phyloP scores from a whole-genome alignment of 2,797 vertebrate species.

The Phoxinus dragarum region DNA sequence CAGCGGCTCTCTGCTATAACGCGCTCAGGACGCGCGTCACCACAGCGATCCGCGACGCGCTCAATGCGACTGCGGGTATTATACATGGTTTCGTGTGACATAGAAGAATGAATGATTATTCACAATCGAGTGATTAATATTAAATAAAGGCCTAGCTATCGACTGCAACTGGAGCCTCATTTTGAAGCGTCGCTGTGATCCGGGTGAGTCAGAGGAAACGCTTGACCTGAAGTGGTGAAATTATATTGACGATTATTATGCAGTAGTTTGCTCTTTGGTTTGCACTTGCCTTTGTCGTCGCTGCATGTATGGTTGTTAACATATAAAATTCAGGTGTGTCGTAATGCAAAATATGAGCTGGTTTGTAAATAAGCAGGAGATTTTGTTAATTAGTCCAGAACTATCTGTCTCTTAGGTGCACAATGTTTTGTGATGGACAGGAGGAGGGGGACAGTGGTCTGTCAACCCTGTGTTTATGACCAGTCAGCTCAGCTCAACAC shows the following conservation, averaged over 20 bases:
- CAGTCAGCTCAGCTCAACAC: not conserved
- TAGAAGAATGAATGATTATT: slow-evolving; percentile 26
- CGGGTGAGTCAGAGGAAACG: slow-evolving; percentile 60
- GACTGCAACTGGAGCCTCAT: slow-evolving; percentile 68
- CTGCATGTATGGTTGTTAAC: not conserved
- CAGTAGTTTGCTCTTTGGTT: not conserved
- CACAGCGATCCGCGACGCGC: slow-evolving; percentile 47
- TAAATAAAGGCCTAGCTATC: slow-evolving; percentile 58
- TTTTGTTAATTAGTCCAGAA: not conserved
- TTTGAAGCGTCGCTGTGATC: slow-evolving; percentile 70
- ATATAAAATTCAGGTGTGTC: not conserved
- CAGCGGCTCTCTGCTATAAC: slow-evolving; percentile 49
- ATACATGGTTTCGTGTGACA: not conserved
- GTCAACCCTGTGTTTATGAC: slow-evolving; percentile 22
- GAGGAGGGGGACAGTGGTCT: slow-evolving; percentile 42
- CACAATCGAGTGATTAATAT: slow-evolving; percentile 30
- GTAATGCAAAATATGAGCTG: not conserved
- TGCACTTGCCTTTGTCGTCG: not conserved
- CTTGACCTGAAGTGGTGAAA: not conserved
- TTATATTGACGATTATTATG: not conserved
- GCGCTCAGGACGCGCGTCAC: slow-evolving; percentile 64
- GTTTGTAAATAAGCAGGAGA: not conserved
- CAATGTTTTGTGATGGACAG: slow-evolving; percentile 38
- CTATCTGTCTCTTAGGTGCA: slow-evolving; percentile 35
- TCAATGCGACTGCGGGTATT: not conserved